phyloP scores from a whole-genome alignment of 1,140 invertebrate species.

The Danaus melanippus region DNA sequence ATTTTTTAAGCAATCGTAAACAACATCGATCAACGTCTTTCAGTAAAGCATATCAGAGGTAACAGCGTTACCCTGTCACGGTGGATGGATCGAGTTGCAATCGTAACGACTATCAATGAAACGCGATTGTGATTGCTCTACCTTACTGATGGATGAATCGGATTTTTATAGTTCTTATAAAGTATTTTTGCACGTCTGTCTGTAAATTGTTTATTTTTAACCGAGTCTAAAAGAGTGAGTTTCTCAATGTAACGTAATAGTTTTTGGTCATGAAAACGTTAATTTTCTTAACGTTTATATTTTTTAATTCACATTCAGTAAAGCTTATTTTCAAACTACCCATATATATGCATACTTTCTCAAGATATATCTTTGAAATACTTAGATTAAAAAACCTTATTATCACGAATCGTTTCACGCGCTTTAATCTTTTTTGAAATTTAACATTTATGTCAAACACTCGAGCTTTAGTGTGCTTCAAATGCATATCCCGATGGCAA shows the following conservation, averaged over 20 bases:
- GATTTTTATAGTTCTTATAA: constrained; percentile 6
- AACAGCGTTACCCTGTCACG: constrained; percentile 34
- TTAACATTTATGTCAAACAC: constrained; percentile 16
- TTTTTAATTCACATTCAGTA: not conserved
- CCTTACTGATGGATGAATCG: constrained; percentile 15
- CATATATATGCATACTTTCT: no score
- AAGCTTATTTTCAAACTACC: no score
- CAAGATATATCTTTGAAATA: no score
- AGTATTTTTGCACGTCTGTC: no score
- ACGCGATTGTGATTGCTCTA: constrained; percentile 36
- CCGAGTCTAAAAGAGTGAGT: not conserved
- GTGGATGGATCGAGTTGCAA: constrained; percentile 43
- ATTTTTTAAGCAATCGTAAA: constrained; percentile 20
- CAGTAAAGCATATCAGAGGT: constrained; percentile 30
- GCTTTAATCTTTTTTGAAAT: constrained; percentile 8
- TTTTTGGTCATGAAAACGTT: constrained; percentile 1
- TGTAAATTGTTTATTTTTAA: no score
- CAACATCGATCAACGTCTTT: constrained; percentile 52
- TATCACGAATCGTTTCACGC: no score
- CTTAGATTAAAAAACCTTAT: no score
- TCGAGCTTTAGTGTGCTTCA: constrained; percentile 10
- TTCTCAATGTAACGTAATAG: not conserved
- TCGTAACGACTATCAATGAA: constrained; percentile 35
- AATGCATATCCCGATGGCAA: constrained; percentile 19
- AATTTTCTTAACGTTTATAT: not conserved